Conservation (phyloP, 1,140 invertebrate genomes). For the Drosophila sucinea region DNA sequence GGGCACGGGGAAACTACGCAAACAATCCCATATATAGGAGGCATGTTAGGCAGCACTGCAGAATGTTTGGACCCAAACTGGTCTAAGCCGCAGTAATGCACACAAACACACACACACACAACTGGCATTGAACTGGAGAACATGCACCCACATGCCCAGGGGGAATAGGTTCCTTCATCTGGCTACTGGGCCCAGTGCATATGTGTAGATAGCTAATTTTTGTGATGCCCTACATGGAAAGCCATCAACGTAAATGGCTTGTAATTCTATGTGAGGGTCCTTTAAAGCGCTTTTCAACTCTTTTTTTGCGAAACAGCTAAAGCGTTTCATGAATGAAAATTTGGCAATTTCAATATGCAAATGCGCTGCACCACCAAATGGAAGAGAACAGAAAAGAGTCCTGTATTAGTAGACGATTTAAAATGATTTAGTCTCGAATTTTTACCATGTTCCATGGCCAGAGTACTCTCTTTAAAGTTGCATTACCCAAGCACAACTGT, state of each 20-base stretch:
- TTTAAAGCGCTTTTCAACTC: conserved; percentile 20
- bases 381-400: no score
- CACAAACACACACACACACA: conserved; percentile 22
- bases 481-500: not conserved
- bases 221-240: conserved; percentile 31
- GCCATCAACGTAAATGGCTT: conserved; percentile 38
- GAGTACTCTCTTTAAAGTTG: no score
- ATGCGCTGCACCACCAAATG: no score
- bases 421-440: no score
- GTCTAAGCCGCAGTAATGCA: conserved; percentile 55
- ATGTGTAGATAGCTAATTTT: conserved; percentile 59
- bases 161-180: not conserved
- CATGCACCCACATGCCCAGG: not conserved
- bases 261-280: conserved; percentile 25
- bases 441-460: no score
- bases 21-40: conserved; percentile 24
- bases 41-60: no score
- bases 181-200: not conserved
- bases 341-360: conserved; percentile 1
- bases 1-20: conserved; percentile 21
- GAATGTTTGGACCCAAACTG: conserved; percentile 18
- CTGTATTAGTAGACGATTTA: no score
- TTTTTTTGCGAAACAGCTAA: conserved; percentile 8
- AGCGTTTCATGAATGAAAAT: conserved; percentile 26
- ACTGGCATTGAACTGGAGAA: conserved; percentile 37